phyloP scores from a whole-genome alignment of 2,888 invertebrate genomes.

The Hemicrepidius hirtus region DNA sequence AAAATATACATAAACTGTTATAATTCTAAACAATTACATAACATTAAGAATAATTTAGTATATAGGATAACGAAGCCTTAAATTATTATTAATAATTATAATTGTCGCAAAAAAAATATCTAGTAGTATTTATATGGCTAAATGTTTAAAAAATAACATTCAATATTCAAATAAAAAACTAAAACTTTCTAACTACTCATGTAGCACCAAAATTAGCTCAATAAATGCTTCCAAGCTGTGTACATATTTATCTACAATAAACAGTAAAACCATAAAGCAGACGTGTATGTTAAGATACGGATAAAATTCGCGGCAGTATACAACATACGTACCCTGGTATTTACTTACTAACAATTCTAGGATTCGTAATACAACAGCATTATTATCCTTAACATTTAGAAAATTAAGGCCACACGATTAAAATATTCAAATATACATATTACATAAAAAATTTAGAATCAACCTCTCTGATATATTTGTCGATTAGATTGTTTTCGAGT shows the following conservation, averaged over 20 bases:
- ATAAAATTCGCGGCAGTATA: slow-evolving; percentile 55
- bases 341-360: slow-evolving; percentile 35
- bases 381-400: slow-evolving; percentile 35
- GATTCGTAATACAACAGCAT: slow-evolving; percentile 33
- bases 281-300: slow-evolving; percentile 27
- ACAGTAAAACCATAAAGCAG: slow-evolving; percentile 48
- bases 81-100: slow-evolving; percentile 33
- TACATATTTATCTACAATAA: slow-evolving; percentile 67
- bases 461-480: slow-evolving; percentile 33
- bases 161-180: slow-evolving; percentile 55
- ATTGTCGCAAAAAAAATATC: slow-evolving; percentile 33
- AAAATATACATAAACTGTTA: slow-evolving; percentile 61
- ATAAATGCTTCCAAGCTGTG: slow-evolving; percentile 70
- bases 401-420: slow-evolving; percentile 52
- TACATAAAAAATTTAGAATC: slow-evolving; percentile 23
- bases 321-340: slow-evolving; percentile 58
- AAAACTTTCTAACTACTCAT: slow-evolving; percentile 64
- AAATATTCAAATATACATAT: slow-evolving; percentile 26
- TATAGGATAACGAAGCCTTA: slow-evolving; percentile 42
- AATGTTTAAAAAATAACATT: slow-evolving; percentile 45
- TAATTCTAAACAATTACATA: slow-evolving; percentile 56
- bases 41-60: slow-evolving; percentile 51
- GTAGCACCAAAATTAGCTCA: slow-evolving; percentile 71
- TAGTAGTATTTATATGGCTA: slow-evolving; percentile 38
- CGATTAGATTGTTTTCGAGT: slow-evolving; percentile 10